These are phyloP conservation scores for Betta splendens DNA, from an alignment of 2,797 vertebrate genomes.

Conservation along the genomic window DNA sequence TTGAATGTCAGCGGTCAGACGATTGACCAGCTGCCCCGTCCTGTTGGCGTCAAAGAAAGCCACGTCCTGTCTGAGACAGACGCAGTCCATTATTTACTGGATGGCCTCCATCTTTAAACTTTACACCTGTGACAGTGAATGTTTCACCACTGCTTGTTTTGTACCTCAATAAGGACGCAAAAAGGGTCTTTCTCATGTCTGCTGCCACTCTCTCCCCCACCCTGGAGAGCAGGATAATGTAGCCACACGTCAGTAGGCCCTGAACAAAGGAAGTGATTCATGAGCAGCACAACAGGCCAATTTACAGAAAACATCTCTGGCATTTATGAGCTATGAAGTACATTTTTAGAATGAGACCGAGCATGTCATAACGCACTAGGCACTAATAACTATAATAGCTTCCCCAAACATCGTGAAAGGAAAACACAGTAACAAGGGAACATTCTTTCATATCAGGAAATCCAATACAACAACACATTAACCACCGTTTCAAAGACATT, in stretches of 20 bases:
- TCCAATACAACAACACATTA: neutral
- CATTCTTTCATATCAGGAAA: neutral
- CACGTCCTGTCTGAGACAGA: slow-evolving; percentile 88
- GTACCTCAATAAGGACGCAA: slow-evolving; percentile 86
- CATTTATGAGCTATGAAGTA: slow-evolving; percentile 7
- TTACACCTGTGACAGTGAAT: neutral
- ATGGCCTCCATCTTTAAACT: neutral
- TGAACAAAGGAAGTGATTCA: slow-evolving; percentile 59
- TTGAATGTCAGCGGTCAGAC: slow-evolving; percentile 93
- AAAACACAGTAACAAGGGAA: neutral
- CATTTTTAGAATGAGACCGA: neutral
- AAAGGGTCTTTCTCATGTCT: slow-evolving; percentile 91
- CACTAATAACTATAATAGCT: neutral
- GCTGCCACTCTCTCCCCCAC: slow-evolving; percentile 90
- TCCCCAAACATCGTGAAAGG: neutral
- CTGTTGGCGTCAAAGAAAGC: slow-evolving; percentile 93
- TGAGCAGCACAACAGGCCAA: slow-evolving; percentile 6
- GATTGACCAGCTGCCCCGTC: slow-evolving; percentile 92
- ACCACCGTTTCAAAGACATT: neutral
- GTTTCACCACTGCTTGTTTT: neutral
- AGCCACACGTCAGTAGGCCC: slow-evolving; percentile 92
- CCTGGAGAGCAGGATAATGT: slow-evolving; percentile 89
- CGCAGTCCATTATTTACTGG: neutral
- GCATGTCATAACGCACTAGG: neutral
- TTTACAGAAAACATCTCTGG: slow-evolving; percentile 26